These are phyloP conservation scores for Lindbergichthys nudifrons DNA, from an alignment of 2,797 vertebrate species.

Conservation along the genomic window DNA sequence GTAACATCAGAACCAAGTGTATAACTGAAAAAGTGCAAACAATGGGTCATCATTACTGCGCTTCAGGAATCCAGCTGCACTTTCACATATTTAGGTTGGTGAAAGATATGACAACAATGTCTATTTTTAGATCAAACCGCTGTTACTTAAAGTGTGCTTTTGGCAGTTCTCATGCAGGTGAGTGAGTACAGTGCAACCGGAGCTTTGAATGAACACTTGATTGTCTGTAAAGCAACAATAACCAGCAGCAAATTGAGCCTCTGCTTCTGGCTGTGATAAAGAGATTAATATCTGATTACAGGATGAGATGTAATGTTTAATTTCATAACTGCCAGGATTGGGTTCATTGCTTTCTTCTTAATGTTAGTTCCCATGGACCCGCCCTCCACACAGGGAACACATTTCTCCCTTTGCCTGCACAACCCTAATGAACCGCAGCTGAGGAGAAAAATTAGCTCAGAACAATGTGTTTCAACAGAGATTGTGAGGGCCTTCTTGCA, in stretches of 20 bases:
- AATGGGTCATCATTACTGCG: conserved; percentile 14
- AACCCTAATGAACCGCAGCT: conserved; percentile 75
- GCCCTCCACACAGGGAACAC: conserved; percentile 68
- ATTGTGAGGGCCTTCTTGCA: conserved; percentile 28
- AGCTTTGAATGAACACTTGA: conserved; percentile 42
- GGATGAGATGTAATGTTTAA: conserved; percentile 70
- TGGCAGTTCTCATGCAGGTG: conserved; percentile 1
- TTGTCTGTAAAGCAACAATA: conserved; percentile 56
- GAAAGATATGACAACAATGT: background rate
- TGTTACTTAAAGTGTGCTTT: conserved; percentile 1
- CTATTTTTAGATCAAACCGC: conserved; percentile 21
- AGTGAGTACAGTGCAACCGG: conserved; percentile 22
- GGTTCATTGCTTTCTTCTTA: conserved; percentile 72
- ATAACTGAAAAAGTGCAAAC: conserved; percentile 20
- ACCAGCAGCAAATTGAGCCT: conserved; percentile 55
- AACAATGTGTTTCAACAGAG: conserved; percentile 73
- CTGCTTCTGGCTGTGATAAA: conserved; percentile 53
- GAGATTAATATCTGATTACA: conserved; percentile 74
- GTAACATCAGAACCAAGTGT: conserved; percentile 13
- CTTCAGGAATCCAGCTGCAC: background rate
- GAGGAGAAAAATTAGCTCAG: conserved; percentile 64
- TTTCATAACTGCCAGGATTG: conserved; percentile 64
- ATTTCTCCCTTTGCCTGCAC: conserved; percentile 62
- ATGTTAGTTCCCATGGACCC: conserved; percentile 68
- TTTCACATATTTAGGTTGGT: background rate